Percentiles rank a stretch among this genome's conserved stretches.
These are phyloP conservation scores for Anthoptus insignis DNA, from an alignment of 2,888 invertebrate species.

Conservation along the genomic window DNA sequence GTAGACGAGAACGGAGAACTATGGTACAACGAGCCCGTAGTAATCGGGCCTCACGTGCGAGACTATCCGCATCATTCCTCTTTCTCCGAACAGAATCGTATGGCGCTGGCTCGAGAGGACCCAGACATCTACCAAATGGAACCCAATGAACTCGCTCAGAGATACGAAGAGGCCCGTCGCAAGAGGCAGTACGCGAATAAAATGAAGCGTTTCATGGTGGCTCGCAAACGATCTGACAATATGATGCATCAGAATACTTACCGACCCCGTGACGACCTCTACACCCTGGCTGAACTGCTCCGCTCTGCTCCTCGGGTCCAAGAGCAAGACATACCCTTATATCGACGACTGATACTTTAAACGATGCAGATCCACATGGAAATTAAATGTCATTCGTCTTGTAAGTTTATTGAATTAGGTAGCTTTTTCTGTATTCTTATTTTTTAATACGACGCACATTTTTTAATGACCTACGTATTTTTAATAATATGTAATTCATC, in stretches of 20 bases:
- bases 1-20: slow-evolving; percentile 85
- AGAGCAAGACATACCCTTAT: slow-evolving; percentile 87
- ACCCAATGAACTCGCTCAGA: slow-evolving; percentile 75
- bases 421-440: slow-evolving; percentile 52
- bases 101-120: slow-evolving; percentile 72
- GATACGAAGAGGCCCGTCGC: slow-evolving; percentile 80
- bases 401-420: slow-evolving; percentile 44
- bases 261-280: slow-evolving; percentile 85
- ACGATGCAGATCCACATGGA: slow-evolving; percentile 41
- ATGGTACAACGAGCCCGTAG: slow-evolving; percentile 87
- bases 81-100: slow-evolving; percentile 81
- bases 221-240: slow-evolving; percentile 83
- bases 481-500: not conserved
- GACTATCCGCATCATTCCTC: slow-evolving; percentile 78
- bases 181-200: slow-evolving; percentile 82
- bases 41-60: slow-evolving; percentile 75
- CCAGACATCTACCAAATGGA: slow-evolving; percentile 79
- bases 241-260: slow-evolving; percentile 78
- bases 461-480: not conserved
- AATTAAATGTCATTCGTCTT: slow-evolving; percentile 50
- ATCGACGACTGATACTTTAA: slow-evolving; percentile 88
- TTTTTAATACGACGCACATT: slow-evolving; percentile 49
- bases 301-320: slow-evolving; percentile 82
- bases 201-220: slow-evolving; percentile 88
- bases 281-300: slow-evolving; percentile 87